Conservation (phyloP, 92 coral and sea anemone genomes). For the Zoanthus sociatus region DNA sequence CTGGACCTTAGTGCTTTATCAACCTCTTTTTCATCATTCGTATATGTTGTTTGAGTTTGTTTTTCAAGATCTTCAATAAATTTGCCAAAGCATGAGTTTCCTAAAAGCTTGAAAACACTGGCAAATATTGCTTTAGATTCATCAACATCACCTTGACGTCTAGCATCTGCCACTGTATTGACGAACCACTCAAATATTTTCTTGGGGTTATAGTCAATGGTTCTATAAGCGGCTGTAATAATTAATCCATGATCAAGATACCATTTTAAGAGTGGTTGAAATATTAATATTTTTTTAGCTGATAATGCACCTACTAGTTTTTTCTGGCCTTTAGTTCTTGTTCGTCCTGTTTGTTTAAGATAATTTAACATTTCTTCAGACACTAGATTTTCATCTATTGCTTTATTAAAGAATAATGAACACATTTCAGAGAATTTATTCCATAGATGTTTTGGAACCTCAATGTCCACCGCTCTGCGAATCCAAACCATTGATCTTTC, state of each 20-base stretch:
- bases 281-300: slow-evolving; percentile 1
- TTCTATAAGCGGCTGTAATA: background rate
- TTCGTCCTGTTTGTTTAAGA: background rate
- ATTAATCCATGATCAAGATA: slow-evolving; percentile 8
- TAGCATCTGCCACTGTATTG: background rate
- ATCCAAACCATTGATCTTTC: background rate
- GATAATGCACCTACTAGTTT: slow-evolving; percentile 6
- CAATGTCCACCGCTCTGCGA: slow-evolving; percentile 20
- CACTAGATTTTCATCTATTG: background rate
- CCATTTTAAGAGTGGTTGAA: slow-evolving; percentile 13
- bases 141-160: background rate
- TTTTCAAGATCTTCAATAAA: background rate
- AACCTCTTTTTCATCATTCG: background rate
- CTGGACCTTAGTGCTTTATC: background rate
- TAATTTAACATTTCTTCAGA: background rate
- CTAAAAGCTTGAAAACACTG: background rate
- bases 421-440: background rate
- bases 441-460: background rate
- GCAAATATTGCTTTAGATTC: background rate
- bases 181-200: slow-evolving; percentile 3
- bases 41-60: background rate
- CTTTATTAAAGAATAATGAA: slow-evolving; percentile 5
- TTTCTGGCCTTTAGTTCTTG: background rate
- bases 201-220: background rate
- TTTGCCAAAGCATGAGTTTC: slow-evolving; percentile 1